A percentile compares a stretch with the other conserved stretches of the same genome.
phyloP scores from a whole-genome alignment of 1,140 invertebrate genomes.

The Drosophila simulans region DNA sequence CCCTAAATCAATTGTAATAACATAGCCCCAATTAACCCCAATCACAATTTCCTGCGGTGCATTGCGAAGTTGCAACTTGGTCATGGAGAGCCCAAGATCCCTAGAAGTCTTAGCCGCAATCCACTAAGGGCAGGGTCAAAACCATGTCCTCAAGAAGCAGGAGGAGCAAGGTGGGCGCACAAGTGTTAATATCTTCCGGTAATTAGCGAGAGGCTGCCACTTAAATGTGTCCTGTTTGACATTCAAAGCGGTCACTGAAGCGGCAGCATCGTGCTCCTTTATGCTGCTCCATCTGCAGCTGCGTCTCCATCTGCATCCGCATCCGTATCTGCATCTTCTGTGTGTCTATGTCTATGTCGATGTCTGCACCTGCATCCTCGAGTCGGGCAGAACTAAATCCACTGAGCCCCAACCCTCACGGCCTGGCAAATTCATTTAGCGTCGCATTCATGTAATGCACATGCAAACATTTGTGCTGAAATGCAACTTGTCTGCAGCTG shows the following conservation, averaged over 20 bases:
- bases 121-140: constrained; percentile 63
- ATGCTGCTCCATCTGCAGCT: constrained; percentile 26
- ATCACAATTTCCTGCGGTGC: neutral
- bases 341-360: neutral
- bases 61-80: neutral
- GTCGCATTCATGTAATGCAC: constrained; percentile 68
- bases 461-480: constrained; percentile 82
- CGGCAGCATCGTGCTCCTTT: constrained; percentile 46
- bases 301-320: constrained; percentile 10
- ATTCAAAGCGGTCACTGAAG: constrained; percentile 77
- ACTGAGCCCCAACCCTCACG: constrained; percentile 13
- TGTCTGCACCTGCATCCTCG: constrained; percentile 26
- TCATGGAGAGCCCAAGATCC: neutral
- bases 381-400: constrained; percentile 10
- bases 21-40: too few species aligned
- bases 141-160: neutral
- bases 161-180: constrained; percentile 27
- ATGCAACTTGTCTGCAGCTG: constrained; percentile 82
- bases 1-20: neutral
- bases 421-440: constrained; percentile 76
- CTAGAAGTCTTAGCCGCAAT: constrained; percentile 13
- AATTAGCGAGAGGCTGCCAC: constrained; percentile 73
- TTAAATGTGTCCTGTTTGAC: constrained; percentile 69
- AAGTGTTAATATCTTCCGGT: constrained; percentile 81
- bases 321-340: constrained; percentile 24